Conservation (phyloP, 2,113 vertebrate species). For the Campylorhamphus procurvoides region DNA sequence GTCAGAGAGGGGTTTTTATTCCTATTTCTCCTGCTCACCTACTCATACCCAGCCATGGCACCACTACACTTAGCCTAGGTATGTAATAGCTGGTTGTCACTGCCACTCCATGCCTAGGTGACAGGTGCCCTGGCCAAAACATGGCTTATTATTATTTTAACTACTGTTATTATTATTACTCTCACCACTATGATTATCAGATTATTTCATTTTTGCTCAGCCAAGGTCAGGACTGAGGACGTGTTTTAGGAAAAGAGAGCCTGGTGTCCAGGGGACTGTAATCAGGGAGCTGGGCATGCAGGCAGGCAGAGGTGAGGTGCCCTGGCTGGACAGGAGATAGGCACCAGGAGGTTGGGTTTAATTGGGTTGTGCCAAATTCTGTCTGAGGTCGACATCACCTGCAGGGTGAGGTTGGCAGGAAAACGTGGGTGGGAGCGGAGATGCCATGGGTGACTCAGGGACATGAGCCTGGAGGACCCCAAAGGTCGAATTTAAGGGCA, state of each 20-base stretch:
- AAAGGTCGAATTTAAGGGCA: not conserved
- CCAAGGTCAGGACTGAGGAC: not conserved
- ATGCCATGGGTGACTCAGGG: accelerated
- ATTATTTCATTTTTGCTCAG: not conserved
- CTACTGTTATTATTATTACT: slow-evolving; percentile 24
- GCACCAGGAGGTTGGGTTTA: not conserved
- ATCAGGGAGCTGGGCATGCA: not conserved
- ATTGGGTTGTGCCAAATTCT: not conserved
- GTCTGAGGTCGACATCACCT: accelerated
- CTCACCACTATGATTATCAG: slow-evolving; percentile 12
- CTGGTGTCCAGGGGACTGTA: accelerated
- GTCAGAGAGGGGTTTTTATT: not conserved
- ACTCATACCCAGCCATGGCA: not conserved
- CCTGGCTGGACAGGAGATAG: not conserved
- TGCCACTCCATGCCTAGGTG: not conserved
- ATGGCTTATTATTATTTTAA: not conserved
- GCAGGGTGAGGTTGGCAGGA: not conserved
- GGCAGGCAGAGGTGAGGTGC: not conserved
- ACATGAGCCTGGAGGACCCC: not conserved
- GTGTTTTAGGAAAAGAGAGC: not conserved
- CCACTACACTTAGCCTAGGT: not conserved
- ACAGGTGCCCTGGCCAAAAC: not conserved
- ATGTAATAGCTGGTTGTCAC: slow-evolving; percentile 48
- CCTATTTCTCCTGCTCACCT: not conserved
- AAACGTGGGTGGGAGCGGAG: accelerated